A percentile compares a stretch with the other conserved stretches of the same genome.
These are phyloP conservation scores for Phymanthus crucifer DNA, from an alignment of 92 coral and sea anemone species.

Conservation along the genomic window DNA sequence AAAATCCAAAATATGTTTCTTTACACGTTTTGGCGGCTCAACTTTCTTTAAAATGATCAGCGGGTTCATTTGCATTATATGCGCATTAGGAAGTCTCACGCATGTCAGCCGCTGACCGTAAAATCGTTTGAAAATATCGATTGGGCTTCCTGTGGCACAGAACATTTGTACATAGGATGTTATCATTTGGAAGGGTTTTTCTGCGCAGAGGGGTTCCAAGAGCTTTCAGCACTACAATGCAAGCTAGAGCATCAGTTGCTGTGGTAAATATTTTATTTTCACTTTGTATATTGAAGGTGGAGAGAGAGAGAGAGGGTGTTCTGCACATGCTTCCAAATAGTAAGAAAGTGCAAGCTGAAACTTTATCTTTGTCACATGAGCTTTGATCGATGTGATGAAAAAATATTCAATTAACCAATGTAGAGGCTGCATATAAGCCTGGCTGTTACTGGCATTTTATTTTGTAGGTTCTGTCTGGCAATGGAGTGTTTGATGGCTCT, in stretches of 20 bases:
- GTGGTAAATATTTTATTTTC: constrained; percentile 48
- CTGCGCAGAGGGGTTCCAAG: constrained; percentile 18
- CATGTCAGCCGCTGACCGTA: constrained; percentile 11
- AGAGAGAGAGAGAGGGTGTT: not conserved
- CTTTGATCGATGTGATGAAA: no score
- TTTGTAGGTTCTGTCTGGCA: constrained; percentile 76
- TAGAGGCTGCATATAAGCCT: no score
- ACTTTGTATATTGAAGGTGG: not conserved
- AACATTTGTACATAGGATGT: constrained; percentile 4
- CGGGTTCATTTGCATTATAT: not conserved
- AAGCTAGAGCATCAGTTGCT: constrained; percentile 62
- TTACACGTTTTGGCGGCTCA: constrained; percentile 1
- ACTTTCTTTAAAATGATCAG: constrained; percentile 19
- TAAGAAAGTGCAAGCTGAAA: no score
- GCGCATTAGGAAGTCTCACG: not conserved
- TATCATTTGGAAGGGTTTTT: constrained; percentile 26
- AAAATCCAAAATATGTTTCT: not conserved
- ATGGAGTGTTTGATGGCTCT: constrained; percentile 85
- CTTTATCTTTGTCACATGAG: no score
- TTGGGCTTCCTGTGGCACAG: constrained; percentile 34
- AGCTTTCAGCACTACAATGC: constrained; percentile 47
- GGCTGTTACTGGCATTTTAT: not conserved
- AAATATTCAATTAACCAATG: no score
- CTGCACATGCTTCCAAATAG: no score
- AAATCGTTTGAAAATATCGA: not conserved